These are phyloP conservation scores for Ochotona curzoniae DNA, from an alignment of 2,113 vertebrate genomes.

Conservation along the genomic window DNA sequence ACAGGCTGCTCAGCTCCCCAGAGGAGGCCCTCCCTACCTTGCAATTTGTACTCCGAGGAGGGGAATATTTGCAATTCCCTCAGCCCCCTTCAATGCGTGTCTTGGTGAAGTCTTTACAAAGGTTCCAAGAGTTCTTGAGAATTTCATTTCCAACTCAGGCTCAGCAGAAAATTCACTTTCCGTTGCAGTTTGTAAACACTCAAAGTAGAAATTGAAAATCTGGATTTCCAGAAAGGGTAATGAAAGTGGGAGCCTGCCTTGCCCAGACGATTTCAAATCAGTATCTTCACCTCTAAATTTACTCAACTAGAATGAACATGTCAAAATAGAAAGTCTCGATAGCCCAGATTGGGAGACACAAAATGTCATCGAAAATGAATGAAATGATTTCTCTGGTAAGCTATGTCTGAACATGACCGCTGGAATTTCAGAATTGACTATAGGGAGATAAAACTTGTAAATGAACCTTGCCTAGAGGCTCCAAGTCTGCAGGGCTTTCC, in stretches of 20 bases:
- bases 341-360: constrained; percentile 2
- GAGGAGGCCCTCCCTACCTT: background rate
- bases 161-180: background rate
- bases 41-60: background rate
- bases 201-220: background rate
- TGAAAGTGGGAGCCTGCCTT: background rate
- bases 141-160: background rate
- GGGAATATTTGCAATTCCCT: background rate
- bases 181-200: background rate
- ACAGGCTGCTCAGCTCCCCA: background rate
- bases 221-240: background rate
- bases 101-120: background rate
- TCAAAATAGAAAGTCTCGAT: constrained; percentile 46
- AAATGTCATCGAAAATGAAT: constrained; percentile 67
- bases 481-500: constrained; percentile 22
- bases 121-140: background rate
- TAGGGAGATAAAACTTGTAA: constrained; percentile 63
- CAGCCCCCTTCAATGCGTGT: background rate
- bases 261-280: background rate
- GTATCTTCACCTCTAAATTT: constrained; percentile 17
- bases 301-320: constrained; percentile 43
- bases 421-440: constrained; percentile 64
- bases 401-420: constrained; percentile 69
- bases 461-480: constrained; percentile 39
- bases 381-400: constrained; percentile 50